These are phyloP conservation scores for Rhodeus uyekii DNA, from an alignment of 2,797 vertebrate genomes.

Conservation along the genomic window DNA sequence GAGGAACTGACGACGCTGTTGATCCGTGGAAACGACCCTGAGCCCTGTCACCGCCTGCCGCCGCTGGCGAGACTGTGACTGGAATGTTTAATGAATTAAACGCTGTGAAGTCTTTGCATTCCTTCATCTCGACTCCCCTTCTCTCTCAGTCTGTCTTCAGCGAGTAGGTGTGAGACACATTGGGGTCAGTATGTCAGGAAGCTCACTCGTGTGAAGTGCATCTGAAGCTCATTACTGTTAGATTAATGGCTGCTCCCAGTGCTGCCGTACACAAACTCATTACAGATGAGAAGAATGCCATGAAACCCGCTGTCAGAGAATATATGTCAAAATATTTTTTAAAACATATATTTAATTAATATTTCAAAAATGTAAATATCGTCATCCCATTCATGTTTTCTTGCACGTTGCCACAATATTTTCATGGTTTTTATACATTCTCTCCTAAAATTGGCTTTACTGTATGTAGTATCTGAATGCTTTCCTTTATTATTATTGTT, in stretches of 20 bases:
- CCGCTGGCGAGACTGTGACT: not conserved
- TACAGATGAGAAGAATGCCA: not conserved
- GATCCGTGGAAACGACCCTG: constrained; percentile 18
- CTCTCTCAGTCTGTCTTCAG: constrained; percentile 17
- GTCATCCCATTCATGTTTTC: too few species aligned
- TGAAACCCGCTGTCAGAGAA: not conserved
- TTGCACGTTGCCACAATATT: too few species aligned
- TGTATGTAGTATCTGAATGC: too few species aligned
- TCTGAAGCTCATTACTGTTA: constrained; percentile 10
- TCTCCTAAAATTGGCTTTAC: too few species aligned
- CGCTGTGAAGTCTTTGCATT: constrained; percentile 18
- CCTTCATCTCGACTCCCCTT: not conserved
- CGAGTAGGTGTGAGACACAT: constrained; percentile 47
- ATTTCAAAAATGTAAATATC: not conserved
- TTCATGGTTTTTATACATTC: too few species aligned
- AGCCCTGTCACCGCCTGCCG: not conserved
- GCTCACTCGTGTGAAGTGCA: constrained; percentile 27
- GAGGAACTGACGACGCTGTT: not conserved
- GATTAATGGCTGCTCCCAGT: constrained; percentile 7
- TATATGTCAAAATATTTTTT: too few species aligned
- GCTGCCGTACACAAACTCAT: constrained; percentile 10
- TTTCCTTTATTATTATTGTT: too few species aligned
- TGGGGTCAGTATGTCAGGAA: constrained; percentile 43
- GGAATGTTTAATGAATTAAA: constrained; percentile 38
- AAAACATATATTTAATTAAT: not conserved